phyloP scores from a whole-genome alignment of 53 echinoderm and acorn worm species.

The Temnopleurus reevesii region DNA sequence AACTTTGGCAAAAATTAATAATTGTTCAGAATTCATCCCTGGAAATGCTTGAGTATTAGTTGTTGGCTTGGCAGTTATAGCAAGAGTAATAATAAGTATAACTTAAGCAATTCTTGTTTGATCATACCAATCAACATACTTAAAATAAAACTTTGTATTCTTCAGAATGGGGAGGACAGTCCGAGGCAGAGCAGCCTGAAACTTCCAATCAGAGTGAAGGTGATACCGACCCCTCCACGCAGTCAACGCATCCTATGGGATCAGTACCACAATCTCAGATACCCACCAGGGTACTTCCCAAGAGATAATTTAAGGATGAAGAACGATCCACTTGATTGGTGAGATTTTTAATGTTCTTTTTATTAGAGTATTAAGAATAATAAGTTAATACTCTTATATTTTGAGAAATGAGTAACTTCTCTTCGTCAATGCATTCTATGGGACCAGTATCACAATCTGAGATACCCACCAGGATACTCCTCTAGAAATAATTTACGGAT shows the following conservation, averaged over 20 bases:
- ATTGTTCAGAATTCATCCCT: too few relatives aligned
- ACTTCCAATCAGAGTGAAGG: slow-evolving; percentile 90
- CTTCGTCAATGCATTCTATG: slow-evolving; percentile 89
- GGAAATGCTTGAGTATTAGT: too few relatives aligned
- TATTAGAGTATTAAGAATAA: too few relatives aligned
- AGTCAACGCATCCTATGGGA: slow-evolving; percentile 96
- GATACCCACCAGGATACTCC: slow-evolving; percentile 98
- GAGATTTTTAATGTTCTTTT: too few relatives aligned
- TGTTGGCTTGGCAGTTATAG: too few relatives aligned
- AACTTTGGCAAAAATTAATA: too few relatives aligned
- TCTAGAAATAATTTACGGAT: slow-evolving; percentile 94
- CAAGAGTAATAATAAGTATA: too few relatives aligned
- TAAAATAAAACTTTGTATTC: too few relatives aligned
- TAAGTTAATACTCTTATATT: too few relatives aligned
- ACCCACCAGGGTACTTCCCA: slow-evolving; percentile 98
- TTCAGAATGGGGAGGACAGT: slow-evolving; percentile 81
- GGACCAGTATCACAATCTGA: slow-evolving; percentile 98
- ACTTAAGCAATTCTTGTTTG: too few relatives aligned
- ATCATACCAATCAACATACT: too few relatives aligned
- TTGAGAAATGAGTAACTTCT: too few relatives aligned
- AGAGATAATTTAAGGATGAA: slow-evolving; percentile 98
- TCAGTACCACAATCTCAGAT: slow-evolving; percentile 97
- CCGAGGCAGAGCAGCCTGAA: slow-evolving; percentile 74
- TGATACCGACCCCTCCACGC: slow-evolving; percentile 90
- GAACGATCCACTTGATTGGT: slow-evolving; percentile 97